phyloP scores from a whole-genome alignment of 2,113 vertebrate species.

The Calyptommatus sinebrachiatus region DNA sequence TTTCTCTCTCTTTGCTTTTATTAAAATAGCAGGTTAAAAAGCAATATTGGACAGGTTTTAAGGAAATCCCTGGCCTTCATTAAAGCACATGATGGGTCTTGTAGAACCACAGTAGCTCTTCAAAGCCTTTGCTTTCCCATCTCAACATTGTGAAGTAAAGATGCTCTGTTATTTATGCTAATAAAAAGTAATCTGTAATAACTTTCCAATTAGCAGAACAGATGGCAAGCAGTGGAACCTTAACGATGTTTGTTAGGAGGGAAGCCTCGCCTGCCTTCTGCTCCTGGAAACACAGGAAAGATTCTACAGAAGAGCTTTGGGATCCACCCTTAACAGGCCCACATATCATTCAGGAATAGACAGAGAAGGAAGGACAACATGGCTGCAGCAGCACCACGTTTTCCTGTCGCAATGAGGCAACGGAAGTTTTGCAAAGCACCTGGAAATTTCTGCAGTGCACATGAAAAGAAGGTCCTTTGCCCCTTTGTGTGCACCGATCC shows the following conservation, averaged over 20 bases:
- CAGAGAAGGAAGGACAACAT: too few relatives aligned
- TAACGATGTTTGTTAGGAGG: slow-evolving; percentile 55
- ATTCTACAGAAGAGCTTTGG: background rate
- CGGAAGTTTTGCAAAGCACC: too few relatives aligned
- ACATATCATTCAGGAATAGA: background rate
- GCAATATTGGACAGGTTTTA: background rate
- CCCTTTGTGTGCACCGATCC: too few relatives aligned
- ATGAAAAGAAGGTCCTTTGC: too few relatives aligned
- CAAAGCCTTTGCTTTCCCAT: slow-evolving; percentile 63
- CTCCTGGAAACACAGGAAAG: background rate
- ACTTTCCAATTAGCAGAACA: slow-evolving; percentile 62
- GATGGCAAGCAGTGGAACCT: slow-evolving; percentile 61
- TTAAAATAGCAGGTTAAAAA: background rate
- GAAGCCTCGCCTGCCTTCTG: slow-evolving; percentile 11
- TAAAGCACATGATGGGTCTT: slow-evolving; percentile 59
- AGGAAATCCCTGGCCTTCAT: slow-evolving; percentile 50
- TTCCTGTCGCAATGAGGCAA: too few relatives aligned
- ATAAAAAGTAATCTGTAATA: slow-evolving; percentile 69
- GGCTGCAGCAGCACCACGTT: too few relatives aligned
- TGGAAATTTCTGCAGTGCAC: too few relatives aligned
- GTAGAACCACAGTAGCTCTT: slow-evolving; percentile 63
- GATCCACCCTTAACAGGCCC: background rate
- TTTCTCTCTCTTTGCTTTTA: background rate
- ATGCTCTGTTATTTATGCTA: slow-evolving; percentile 72
- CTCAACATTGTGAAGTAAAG: slow-evolving; percentile 69